Conservation (phyloP, 2,888 invertebrate genomes). For the Busseola fusca region DNA sequence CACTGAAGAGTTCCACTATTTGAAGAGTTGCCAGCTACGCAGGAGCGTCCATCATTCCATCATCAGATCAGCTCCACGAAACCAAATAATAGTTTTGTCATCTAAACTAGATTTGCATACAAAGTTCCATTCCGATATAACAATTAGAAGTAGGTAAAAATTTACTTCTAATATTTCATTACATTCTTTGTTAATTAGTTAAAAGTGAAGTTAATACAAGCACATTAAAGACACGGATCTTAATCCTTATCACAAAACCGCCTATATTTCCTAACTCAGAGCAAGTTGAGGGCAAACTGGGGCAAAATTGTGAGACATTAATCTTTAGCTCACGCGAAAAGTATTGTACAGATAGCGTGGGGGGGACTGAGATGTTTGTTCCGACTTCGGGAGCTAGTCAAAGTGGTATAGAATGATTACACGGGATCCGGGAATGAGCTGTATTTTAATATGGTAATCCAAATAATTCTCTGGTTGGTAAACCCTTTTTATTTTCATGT, state of each 20-base stretch:
- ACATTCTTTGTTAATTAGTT: neutral
- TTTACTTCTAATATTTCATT: too few relatives aligned
- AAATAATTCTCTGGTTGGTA: neutral
- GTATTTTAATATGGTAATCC: conserved; percentile 14
- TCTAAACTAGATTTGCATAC: neutral
- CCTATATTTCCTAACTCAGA: conserved; percentile 39
- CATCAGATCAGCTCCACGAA: too few relatives aligned
- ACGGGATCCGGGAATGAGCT: conserved; percentile 49
- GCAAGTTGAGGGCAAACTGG: conserved; percentile 72
- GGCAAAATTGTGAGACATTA: conserved; percentile 82
- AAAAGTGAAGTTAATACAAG: neutral
- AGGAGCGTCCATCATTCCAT: too few relatives aligned
- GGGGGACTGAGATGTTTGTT: conserved; percentile 77
- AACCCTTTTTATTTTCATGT: neutral
- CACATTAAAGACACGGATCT: neutral
- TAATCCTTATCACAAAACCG: conserved; percentile 29
- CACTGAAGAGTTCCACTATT: too few relatives aligned
- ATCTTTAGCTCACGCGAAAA: conserved; percentile 82
- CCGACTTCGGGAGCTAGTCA: conserved; percentile 68
- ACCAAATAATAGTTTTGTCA: neutral
- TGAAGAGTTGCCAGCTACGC: too few relatives aligned
- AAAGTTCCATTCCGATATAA: neutral
- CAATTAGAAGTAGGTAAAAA: neutral
- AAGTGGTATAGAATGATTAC: conserved; percentile 69
- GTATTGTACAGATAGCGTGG: conserved; percentile 75